phyloP scores from a whole-genome alignment of 2,888 invertebrate species.

The Apantesis nais region DNA sequence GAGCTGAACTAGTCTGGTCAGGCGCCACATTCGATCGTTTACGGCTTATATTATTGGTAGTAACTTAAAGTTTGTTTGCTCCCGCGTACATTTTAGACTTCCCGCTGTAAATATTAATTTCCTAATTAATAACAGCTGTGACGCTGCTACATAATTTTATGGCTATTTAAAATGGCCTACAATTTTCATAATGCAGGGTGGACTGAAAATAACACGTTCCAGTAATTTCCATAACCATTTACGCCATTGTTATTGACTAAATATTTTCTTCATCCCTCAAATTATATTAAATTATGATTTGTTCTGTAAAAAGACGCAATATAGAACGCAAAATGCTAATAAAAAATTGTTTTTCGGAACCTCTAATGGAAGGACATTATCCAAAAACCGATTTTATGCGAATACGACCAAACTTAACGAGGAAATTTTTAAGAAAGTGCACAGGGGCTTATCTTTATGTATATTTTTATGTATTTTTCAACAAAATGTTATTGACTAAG shows the following conservation, averaged over 20 bases:
- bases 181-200: conserved; percentile 34
- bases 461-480: conserved; percentile 75
- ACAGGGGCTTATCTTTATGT: conserved; percentile 76
- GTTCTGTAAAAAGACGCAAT: conserved; percentile 54
- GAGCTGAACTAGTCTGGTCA: conserved; percentile 54
- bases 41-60: conserved; percentile 55
- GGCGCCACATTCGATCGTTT: conserved; percentile 58
- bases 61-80: conserved; percentile 55
- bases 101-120: conserved; percentile 46
- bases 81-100: conserved; percentile 48
- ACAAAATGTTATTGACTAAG: conserved; percentile 72
- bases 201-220: conserved; percentile 42
- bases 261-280: conserved; percentile 48
- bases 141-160: conserved; percentile 45
- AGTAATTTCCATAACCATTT: conserved; percentile 45
- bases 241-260: conserved; percentile 40
- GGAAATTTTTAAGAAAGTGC: conserved; percentile 67
- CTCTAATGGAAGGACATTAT: conserved; percentile 76
- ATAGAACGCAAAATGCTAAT: conserved; percentile 59
- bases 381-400: conserved; percentile 73
- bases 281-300: conserved; percentile 54
- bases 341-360: conserved; percentile 69
- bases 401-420: conserved; percentile 74
- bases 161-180: conserved; percentile 37
- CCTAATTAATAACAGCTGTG: conserved; percentile 49